These are phyloP conservation scores for Caerostris extrusa DNA, from an alignment of 1,140 invertebrate species.

Conservation along the genomic window DNA sequence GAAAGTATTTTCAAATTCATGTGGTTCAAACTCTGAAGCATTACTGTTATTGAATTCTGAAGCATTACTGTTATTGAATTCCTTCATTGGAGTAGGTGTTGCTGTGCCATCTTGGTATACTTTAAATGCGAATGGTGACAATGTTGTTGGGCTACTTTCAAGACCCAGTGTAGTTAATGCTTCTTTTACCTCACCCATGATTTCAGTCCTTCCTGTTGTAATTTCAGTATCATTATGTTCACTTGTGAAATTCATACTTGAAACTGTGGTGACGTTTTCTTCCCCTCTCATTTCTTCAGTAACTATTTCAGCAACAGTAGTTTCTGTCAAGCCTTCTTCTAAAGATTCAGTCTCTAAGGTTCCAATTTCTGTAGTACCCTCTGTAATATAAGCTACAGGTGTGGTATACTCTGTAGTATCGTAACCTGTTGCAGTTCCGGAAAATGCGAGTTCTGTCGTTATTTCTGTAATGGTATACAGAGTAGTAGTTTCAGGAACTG, in stretches of 20 bases:
- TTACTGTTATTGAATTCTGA: background rate
- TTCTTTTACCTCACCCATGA: background rate
- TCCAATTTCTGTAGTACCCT: background rate
- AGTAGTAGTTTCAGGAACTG: constrained; percentile 54
- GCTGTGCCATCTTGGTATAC: background rate
- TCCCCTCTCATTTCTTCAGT: constrained; percentile 51
- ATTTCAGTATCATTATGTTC: background rate
- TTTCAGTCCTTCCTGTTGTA: no score
- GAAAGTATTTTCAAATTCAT: background rate
- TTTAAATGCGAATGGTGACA: constrained; percentile 30
- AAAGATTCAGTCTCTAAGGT: background rate
- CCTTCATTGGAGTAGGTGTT: background rate
- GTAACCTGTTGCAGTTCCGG: background rate
- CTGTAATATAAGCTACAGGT: background rate
- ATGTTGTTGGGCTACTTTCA: background rate
- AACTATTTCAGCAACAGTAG: background rate
- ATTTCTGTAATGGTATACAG: background rate
- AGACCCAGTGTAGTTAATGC: background rate
- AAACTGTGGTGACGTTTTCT: constrained; percentile 35
- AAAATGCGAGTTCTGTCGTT: background rate
- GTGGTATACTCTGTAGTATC: background rate
- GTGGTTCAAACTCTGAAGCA: background rate
- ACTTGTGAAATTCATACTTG: background rate
- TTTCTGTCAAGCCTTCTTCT: background rate
- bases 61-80: background rate